Base-by-base conservation (phyloP, 2,113 vertebrate species). In the Rhinogobius similis region DNA sequence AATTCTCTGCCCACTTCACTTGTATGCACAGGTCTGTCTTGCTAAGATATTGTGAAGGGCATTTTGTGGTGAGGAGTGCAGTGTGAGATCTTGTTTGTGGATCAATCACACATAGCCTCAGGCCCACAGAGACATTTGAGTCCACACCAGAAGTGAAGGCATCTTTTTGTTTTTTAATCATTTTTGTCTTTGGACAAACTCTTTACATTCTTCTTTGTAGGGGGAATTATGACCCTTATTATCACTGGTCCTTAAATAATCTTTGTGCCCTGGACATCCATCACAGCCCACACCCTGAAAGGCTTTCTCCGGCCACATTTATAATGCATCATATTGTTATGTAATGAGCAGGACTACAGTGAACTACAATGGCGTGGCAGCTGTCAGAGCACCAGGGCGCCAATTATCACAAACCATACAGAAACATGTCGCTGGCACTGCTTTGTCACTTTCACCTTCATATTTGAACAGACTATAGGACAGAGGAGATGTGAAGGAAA, bases 301-400 rank as follows among this genome's bases (percentile, higher is more conserved):
- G 53, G 74, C 71, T 82, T 79, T 83, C 27, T 48, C 21, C 27
- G 44, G n/a, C 39, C 65, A 52, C 65, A 86, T 85, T 75, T 76
- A 82, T 86, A 83, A 86, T 84, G 70, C 67, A 87, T 84, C 68
- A 76, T 29, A 63, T 43, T 65, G 68, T 87, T 89, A 85, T 83
- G 75, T 82, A 84, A 88, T 84, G 71, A 68, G 83, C 82, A 84
- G 44, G 46, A 86, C 70, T 67, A 63, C 71, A 77, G 71, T 86
- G 75, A 56, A 75, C 53, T 72, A 81, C 75, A 76, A 75, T 77
- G 67, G 61, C 77, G 76, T 69, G 78, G 88, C 88, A 90, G 87
- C 85, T 88, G 91, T 85, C 82, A 82, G 62, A 81, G 69, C 80
- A 82, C 78, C 65, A 59, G 73, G 78, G 85, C 75, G 77, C 83